Evolutionary conservation across 2,797 vertebrate species (phyloP), one percentile per base, ranked within the genome.

Genomic region (Crypturellus tataupa): DNA sequence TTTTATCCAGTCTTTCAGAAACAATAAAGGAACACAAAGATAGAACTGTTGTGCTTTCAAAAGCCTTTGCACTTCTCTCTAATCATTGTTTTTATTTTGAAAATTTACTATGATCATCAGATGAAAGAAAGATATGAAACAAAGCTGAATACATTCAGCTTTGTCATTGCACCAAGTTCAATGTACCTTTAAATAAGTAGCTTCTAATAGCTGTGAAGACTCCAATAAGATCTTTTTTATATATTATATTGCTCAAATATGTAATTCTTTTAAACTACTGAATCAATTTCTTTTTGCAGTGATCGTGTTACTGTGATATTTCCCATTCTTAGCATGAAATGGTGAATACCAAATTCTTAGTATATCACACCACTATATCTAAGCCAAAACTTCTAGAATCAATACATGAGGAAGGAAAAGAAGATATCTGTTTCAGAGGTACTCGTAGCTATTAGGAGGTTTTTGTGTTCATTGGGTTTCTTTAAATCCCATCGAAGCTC

Each of bases 1-100:
- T 93, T 95, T 95, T 19, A 53, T 85, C 53, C 84, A 56, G 78
- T 81, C 21, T 35, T 64, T 77, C 55, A 56, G 14, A 89, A 84
- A 80, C 14, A 65, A 3, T 4, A 59, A 15, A 86, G 16, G 16
- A 56, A 12, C 49, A 58, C 46, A 87, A 68, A 85, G 27, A 35
- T 0, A 60, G n/a, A 76, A 70, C 51, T 63, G 25, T 19, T 67
- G 67, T 20, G 31, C 20, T 58, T 69, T 44, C 37, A 24, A 20
- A 12, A 16, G 44, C 16, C 5, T 85, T 88, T 77, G 29, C 39
- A 72, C 4, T 79, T 47, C 20, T 44, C 87, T 2, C 31, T 80
- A 39, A 65, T 81, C 8, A 51, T 25, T 83, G 53, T 68, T 71
- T 69, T 44, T 33, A 31, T 76, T 89, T 92, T 82, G 17, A 71